Conservation (phyloP, 2,113 vertebrate genomes). For the Erythrolamprus reginae region DNA sequence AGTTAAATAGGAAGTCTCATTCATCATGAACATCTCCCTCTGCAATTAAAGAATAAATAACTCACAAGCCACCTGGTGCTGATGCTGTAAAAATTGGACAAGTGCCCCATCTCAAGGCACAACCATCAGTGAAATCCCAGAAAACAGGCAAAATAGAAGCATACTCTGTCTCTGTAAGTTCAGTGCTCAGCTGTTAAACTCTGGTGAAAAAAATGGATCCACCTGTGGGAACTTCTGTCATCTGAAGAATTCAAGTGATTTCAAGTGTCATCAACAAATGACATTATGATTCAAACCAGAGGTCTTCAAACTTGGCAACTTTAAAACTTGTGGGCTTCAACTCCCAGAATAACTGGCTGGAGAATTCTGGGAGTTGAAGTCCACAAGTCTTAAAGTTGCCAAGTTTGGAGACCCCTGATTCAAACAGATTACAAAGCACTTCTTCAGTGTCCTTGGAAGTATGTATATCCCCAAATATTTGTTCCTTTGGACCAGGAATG, state of each 20-base stretch:
- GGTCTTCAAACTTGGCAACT: too few species aligned
- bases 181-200: not conserved
- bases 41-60: conserved; percentile 4
- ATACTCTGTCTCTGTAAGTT: not conserved
- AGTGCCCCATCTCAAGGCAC: not conserved
- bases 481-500: not conserved
- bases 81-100: not conserved
- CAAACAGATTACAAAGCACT: not conserved
- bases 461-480: not conserved
- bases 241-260: not conserved
- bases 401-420: too few species aligned
- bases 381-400: too few species aligned
- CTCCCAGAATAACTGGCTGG: too few species aligned
- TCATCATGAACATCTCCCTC: not conserved
- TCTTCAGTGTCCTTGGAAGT: not conserved
- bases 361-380: too few species aligned
- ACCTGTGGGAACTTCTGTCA: not conserved
- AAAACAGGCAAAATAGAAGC: not conserved
- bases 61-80: not conserved
- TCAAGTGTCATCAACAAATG: not conserved
- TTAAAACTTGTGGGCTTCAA: too few species aligned
- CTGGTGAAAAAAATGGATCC: not conserved
- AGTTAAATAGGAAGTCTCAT: not conserved
- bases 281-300: not conserved
- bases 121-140: not conserved